Conservation (phyloP, 1,140 invertebrate genomes). For the Hermetia illucens region DNA sequence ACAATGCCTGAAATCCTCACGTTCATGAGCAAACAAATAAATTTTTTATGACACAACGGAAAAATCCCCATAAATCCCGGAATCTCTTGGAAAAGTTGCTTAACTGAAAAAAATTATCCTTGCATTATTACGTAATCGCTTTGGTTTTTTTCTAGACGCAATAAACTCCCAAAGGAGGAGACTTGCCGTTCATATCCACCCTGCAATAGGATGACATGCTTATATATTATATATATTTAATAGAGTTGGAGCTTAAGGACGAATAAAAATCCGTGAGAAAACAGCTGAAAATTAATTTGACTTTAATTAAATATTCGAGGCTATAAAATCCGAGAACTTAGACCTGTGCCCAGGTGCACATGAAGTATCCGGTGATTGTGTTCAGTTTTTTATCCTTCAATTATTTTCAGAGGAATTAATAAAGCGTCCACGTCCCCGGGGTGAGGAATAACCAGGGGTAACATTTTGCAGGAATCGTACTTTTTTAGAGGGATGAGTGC, state of each 20-base stretch:
- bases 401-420: no score
- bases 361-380: neutral
- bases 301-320: constrained; percentile 1
- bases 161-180: no score
- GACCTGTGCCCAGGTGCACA: neutral
- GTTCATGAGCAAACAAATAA: neutral
- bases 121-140: constrained; percentile 1
- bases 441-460: no score
- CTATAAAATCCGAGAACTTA: neutral
- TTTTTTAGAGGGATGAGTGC: no score
- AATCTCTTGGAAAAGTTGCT: neutral
- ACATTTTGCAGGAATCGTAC: no score
- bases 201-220: no score
- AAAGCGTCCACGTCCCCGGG: no score
- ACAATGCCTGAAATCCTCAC: neutral
- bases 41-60: neutral
- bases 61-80: neutral
- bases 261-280: no score
- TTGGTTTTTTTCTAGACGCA: neutral
- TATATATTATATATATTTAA: no score
- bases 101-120: neutral
- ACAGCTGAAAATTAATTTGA: neutral
- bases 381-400: no score
- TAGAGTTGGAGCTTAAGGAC: no score
- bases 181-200: no score